Percentiles rank a stretch among this genome's conserved stretches.
phyloP scores from a whole-genome alignment of 2,888 invertebrate species.

The Gibbula magus region DNA sequence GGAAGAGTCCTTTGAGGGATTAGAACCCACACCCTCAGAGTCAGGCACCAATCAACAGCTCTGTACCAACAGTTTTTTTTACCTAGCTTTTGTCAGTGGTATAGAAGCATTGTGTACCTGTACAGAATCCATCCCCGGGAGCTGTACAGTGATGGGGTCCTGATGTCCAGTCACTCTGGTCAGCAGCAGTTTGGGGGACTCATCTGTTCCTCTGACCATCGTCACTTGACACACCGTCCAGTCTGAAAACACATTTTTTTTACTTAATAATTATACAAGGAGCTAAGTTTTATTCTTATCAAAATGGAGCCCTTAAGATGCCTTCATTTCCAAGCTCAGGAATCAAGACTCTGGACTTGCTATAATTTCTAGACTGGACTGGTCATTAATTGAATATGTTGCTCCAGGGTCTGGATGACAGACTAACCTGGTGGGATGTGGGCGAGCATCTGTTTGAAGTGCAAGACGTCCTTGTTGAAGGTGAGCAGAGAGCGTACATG shows the following conservation, averaged over 20 bases:
- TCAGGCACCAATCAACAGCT: too few relatives aligned
- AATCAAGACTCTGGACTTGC: too few relatives aligned
- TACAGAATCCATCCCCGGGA: constrained; percentile 50
- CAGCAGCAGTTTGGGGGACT: constrained; percentile 53
- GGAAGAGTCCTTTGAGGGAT: too few relatives aligned
- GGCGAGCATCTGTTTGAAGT: constrained; percentile 43
- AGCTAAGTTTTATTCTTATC: too few relatives aligned
- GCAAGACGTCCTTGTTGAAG: constrained; percentile 42
- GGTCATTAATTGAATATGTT: too few relatives aligned
- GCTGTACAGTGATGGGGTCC: constrained; percentile 57
- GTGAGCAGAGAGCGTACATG: constrained; percentile 27
- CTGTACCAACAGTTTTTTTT: too few relatives aligned
- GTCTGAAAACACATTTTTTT: constrained; percentile 40
- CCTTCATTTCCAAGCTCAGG: neutral
- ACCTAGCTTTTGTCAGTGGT: too few relatives aligned
- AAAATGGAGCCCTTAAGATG: too few relatives aligned
- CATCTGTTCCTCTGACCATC: constrained; percentile 49
- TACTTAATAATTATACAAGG: neutral
- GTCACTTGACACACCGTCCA: constrained; percentile 69
- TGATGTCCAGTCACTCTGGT: constrained; percentile 54
- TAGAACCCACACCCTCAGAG: too few relatives aligned
- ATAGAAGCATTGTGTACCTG: neutral
- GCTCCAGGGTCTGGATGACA: too few relatives aligned
- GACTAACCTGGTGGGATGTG: constrained; percentile 46
- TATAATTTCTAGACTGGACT: too few relatives aligned